Evolutionary conservation across 1,140 invertebrate genomes (phyloP).

Genomic region (Rhynchophorus ferrugineus): DNA sequence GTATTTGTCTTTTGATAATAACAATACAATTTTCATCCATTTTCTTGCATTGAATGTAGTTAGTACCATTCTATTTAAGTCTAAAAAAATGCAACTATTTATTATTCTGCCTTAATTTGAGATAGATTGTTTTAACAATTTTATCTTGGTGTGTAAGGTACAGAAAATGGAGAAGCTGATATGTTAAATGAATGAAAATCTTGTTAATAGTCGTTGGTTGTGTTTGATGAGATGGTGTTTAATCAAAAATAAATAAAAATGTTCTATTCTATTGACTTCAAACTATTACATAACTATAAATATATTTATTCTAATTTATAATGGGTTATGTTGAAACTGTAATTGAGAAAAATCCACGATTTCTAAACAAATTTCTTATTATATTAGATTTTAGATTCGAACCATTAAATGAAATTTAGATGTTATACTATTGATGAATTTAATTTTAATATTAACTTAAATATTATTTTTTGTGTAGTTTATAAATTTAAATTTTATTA

Average conservation of each 20-base stretch:
- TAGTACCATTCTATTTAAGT: too few relatives aligned
- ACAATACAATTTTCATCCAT: not conserved
- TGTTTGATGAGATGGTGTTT: slow-evolving; percentile 14
- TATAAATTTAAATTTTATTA: slow-evolving; percentile 21
- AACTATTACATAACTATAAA: slow-evolving; percentile 8
- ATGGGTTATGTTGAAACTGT: not conserved
- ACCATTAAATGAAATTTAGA: not conserved
- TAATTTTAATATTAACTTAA: slow-evolving; percentile 12
- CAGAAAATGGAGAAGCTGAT: not conserved
- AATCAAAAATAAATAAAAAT: slow-evolving; percentile 18
- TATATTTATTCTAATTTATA: slow-evolving; percentile 19
- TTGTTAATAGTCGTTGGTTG: slow-evolving; percentile 16
- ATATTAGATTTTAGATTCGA: too few relatives aligned
- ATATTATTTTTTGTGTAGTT: slow-evolving; percentile 23
- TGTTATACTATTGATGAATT: slow-evolving; percentile 2
- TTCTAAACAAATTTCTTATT: too few relatives aligned
- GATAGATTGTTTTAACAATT: too few relatives aligned
- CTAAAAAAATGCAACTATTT: too few relatives aligned
- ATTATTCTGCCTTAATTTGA: too few relatives aligned
- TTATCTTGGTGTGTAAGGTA: not conserved
- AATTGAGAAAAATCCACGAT: not conserved
- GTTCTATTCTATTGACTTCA: not conserved
- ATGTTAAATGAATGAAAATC: not conserved
- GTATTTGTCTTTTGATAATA: not conserved
- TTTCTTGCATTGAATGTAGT: not conserved